Percentiles rank a stretch among this genome's conserved stretches.
Evolutionary conservation across 2,797 vertebrate genomes (phyloP).

Genomic region (Peromyscus attwateri): DNA sequence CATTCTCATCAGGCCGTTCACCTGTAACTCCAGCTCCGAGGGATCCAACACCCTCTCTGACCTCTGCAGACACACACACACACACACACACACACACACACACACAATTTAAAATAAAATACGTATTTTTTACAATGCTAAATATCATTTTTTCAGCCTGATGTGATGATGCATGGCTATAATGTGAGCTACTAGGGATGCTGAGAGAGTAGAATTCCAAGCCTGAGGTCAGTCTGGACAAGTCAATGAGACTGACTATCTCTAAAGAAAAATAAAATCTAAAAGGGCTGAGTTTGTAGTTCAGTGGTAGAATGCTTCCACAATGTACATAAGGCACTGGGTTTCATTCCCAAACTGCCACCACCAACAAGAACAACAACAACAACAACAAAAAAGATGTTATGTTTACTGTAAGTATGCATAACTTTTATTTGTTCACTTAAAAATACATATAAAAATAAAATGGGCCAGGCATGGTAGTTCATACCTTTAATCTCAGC

Average conservation of each 20-base stretch:
- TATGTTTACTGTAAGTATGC: background rate
- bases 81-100: fast-evolving
- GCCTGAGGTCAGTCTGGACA: background rate
- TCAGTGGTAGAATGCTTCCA: background rate
- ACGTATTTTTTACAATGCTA: background rate
- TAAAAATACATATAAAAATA: background rate
- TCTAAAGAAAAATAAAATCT: background rate
- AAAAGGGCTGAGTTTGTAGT: background rate
- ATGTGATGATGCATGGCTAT: background rate
- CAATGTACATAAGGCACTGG: too few species aligned
- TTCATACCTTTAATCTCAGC: background rate
- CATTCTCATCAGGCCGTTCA: background rate
- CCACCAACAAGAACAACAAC: fast-evolving
- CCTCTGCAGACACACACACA: background rate
- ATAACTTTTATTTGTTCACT: background rate
- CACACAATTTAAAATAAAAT: background rate
- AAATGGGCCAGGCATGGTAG: too few species aligned
- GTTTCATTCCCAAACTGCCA: background rate
- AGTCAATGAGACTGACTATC: background rate
- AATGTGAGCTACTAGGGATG: background rate
- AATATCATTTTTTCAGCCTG: background rate
- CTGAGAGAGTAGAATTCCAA: background rate
- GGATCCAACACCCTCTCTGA: background rate
- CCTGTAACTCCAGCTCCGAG: background rate
- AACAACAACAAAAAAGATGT: background rate